Evolutionary conservation across 2,888 invertebrate species (phyloP).

Genomic region (Pogonocherus hispidulus): DNA sequence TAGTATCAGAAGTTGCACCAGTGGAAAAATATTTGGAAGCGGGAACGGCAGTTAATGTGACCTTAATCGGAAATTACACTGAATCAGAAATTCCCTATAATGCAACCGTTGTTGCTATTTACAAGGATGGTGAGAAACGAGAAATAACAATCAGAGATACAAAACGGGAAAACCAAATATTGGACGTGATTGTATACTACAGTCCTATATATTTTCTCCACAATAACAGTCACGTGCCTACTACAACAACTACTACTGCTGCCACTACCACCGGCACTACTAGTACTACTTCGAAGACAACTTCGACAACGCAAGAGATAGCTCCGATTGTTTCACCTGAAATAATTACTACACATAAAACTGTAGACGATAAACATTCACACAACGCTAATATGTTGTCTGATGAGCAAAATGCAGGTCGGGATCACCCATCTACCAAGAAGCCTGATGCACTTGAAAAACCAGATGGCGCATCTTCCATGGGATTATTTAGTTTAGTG

Average conservation of each 20-base stretch:
- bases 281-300: slow-evolving; percentile 67
- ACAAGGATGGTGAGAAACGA: slow-evolving; percentile 74
- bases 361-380: slow-evolving; percentile 41
- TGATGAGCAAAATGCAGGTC: slow-evolving; percentile 47
- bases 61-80: slow-evolving; percentile 80
- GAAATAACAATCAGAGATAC: slow-evolving; percentile 76
- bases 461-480: slow-evolving; percentile 21
- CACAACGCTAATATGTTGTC: slow-evolving; percentile 62
- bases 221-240: slow-evolving; percentile 84
- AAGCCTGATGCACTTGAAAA: slow-evolving; percentile 22
- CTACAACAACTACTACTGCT: slow-evolving; percentile 77
- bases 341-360: slow-evolving; percentile 43
- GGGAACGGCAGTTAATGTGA: slow-evolving; percentile 87
- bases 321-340: slow-evolving; percentile 44
- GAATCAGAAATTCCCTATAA: slow-evolving; percentile 82
- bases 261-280: slow-evolving; percentile 70
- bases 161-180: slow-evolving; percentile 76
- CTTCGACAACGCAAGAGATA: slow-evolving; percentile 69
- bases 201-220: slow-evolving; percentile 83
- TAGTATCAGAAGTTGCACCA: slow-evolving; percentile 73
- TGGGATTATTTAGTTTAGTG: slow-evolving; percentile 33
- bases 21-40: slow-evolving; percentile 75
- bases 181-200: slow-evolving; percentile 79
- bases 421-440: neutral
- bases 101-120: slow-evolving; percentile 79